Percentiles rank a stretch among this genome's conserved stretches.
Evolutionary conservation across 2,888 invertebrate species (phyloP).

Genomic region (Chrysomela aeneicollis): DNA sequence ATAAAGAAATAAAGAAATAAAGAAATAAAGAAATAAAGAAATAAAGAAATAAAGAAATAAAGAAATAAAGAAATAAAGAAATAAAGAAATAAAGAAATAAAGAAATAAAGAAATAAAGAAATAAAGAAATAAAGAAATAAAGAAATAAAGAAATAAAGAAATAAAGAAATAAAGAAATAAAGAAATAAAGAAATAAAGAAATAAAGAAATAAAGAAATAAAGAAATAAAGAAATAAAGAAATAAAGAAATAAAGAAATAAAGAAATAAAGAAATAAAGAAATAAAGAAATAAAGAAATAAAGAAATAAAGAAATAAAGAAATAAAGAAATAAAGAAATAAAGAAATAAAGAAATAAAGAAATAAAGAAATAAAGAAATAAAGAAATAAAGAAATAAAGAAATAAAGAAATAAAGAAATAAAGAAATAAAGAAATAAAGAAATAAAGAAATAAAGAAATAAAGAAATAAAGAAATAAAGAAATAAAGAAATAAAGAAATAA

Average conservation of each 20-base stretch:
- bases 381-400: no score
- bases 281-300: neutral
- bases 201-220: neutral
- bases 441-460: neutral
- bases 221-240: no score
- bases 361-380: neutral
- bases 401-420: neutral
- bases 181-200: no score
- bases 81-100: neutral
- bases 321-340: neutral
- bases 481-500: neutral
- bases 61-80: no score
- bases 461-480: no score
- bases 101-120: no score
- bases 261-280: no score
- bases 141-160: no score
- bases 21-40: no score
- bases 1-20: neutral
- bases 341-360: no score
- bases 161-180: neutral
- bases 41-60: neutral
- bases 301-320: no score
- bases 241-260: neutral
- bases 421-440: no score
- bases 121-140: neutral